Evolutionary conservation across 2,113 vertebrate species (phyloP).

Genomic region (Malurus melanocephalus): DNA sequence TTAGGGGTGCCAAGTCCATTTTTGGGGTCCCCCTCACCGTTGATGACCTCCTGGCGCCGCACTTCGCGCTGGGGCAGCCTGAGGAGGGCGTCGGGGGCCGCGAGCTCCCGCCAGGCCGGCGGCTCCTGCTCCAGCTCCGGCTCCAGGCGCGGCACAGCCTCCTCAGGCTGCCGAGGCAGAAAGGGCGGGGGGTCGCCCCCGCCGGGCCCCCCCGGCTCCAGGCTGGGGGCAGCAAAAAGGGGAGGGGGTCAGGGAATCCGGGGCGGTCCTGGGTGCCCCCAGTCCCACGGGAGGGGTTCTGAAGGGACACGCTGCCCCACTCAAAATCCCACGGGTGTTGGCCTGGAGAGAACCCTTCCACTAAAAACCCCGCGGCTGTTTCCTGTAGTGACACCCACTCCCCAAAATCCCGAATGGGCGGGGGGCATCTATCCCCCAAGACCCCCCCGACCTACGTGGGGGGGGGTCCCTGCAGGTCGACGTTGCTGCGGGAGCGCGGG

Average conservation of each 20-base stretch:
- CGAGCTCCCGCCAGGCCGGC: conserved; percentile 84
- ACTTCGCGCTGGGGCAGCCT: conserved; percentile 83
- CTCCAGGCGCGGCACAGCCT: conserved; percentile 77
- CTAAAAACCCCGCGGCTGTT: background rate
- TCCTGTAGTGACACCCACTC: background rate
- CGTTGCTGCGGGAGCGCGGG: background rate
- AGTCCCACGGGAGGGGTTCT: background rate
- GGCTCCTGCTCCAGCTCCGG: conserved; percentile 85
- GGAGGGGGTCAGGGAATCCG: background rate
- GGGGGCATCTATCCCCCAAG: background rate
- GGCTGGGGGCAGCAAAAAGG: background rate
- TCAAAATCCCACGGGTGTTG: background rate
- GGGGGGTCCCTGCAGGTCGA: background rate
- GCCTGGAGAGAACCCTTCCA: background rate
- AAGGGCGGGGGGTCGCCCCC: background rate
- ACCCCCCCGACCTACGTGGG: background rate
- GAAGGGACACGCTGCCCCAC: background rate
- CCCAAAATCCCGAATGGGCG: background rate
- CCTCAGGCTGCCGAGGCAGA: conserved; percentile 75
- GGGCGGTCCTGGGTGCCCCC: too few species aligned
- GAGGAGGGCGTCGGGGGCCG: conserved; percentile 68
- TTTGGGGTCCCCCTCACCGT: background rate
- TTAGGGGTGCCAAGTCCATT: background rate
- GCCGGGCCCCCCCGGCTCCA: background rate
- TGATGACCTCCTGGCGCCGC: conserved; percentile 67